Base-by-base conservation (phyloP, 2,888 invertebrate genomes). In the Bibio marci region DNA sequence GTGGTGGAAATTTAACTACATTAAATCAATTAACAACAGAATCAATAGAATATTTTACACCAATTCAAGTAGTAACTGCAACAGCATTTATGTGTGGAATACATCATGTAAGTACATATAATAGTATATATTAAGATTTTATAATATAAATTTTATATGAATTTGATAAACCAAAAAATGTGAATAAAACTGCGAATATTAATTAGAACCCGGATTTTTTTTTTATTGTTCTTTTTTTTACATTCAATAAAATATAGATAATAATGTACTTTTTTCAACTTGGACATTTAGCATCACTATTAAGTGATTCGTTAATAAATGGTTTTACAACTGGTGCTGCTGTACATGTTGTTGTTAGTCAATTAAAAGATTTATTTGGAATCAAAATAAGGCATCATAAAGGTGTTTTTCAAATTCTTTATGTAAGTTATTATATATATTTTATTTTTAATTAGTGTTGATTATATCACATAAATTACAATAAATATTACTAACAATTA, bases 261-360 rank as follows among this genome's bases (percentile, higher is more conserved):
- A 44, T 65, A n/a, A 74, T 81, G 73, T 73, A 69, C 22, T 46
- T 72, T 22, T 59, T 76, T 18, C 65, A 70, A 17, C 57, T 77
- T 43, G 77, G 77, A 10, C 64, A 67, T 4, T 50, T 76, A 2
- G 68, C 74, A 38, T 64, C 71, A 1, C 56, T 77, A 8, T 55
- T 78, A 8, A 75, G 75, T 26, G 72, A 74, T 48, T 71, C 75
- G 12, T 57, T 81, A 39, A 73, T 80, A 4, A 75, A 74, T 53
- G 80, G 78, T 2, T 80, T 81, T 51, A 79, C 78, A 1, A 76
- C 77, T 3, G 80, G 74, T 2, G 76, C 79, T 5, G 77, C 80
- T 2, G 59, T 74, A 35, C 78, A 80, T 53, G 80, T 81, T 4
- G 62, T 78, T 36, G 67, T 71, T 3, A 75, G 75, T n/a, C 80